phyloP scores from a whole-genome alignment of 2,797 vertebrate species.

The Acestrorhynchus altus region DNA sequence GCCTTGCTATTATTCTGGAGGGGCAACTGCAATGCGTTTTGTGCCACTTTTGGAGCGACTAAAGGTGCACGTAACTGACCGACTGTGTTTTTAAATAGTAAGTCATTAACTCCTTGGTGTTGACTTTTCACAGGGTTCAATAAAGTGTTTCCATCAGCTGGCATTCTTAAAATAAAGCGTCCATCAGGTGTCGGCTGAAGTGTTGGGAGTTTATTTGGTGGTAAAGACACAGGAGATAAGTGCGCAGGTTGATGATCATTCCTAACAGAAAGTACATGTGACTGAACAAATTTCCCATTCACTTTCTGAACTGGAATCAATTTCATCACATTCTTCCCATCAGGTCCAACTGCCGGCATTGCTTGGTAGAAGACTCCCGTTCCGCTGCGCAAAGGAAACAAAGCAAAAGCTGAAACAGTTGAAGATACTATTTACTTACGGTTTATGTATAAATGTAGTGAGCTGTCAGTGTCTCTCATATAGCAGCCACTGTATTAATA shows the following conservation, averaged over 20 bases:
- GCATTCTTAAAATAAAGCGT: slow-evolving; percentile 49
- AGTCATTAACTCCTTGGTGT: slow-evolving; percentile 5
- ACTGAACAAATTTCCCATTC: slow-evolving; percentile 65
- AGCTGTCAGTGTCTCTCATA: too few species aligned
- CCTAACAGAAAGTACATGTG: slow-evolving; percentile 31
- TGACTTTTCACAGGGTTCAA: slow-evolving; percentile 42
- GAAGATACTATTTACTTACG: not conserved
- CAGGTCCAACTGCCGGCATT: slow-evolving; percentile 71
- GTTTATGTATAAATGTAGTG: too few species aligned
- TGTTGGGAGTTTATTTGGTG: slow-evolving; percentile 28
- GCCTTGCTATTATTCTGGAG: slow-evolving; percentile 27
- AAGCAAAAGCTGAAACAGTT: not conserved
- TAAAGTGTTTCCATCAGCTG: slow-evolving; percentile 41
- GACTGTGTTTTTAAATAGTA: slow-evolving; percentile 38
- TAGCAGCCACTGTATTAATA: too few species aligned
- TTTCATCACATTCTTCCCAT: slow-evolving; percentile 77
- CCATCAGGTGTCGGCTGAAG: slow-evolving; percentile 47
- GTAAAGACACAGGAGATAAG: slow-evolving; percentile 6
- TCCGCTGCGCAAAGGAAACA: slow-evolving; percentile 55
- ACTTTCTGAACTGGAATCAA: slow-evolving; percentile 76
- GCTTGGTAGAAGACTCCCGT: slow-evolving; percentile 76
- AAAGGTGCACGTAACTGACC: slow-evolving; percentile 31
- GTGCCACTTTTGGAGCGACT: slow-evolving; percentile 11
- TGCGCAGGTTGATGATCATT: slow-evolving; percentile 33
- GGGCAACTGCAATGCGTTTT: slow-evolving; percentile 27